Evolutionary conservation across 2,113 vertebrate species (phyloP), one percentile per base, ranked within the genome.

Genomic region (Misgurnus mizolepis): DNA sequence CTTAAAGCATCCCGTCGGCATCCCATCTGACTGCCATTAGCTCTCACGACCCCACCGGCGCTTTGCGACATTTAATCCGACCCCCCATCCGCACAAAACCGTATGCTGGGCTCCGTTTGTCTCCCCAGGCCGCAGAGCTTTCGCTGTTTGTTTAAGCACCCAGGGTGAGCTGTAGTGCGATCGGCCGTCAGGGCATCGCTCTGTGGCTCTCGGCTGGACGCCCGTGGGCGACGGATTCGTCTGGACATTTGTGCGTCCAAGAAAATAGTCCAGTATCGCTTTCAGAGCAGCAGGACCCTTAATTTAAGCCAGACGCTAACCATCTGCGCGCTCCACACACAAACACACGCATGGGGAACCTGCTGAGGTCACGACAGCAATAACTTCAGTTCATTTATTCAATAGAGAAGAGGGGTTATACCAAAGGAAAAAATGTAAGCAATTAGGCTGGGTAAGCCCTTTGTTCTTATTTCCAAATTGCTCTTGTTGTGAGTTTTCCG

Each of bases 21-120:
- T 83, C 64, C 64, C 88, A 86, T 84, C 82, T 87, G 86, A 87
- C 78, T 74, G 80, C 67, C 83, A 80, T 89, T 86, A 85, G 65
- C 78, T 56, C 76, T 61, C 66, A 69, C 56, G 67, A 79, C 80
- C 80, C 84, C 70, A 77, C 55, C 68, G 34, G 79, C 3, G 58
- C 67, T 49, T 64, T 45, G 68, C 78, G 80, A 89, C 85, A 88
- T 82, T 74, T 75, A 86, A 88, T 88, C 85, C 84, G n/a, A 27
- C 49, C 53, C 50, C 74, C 84, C 75, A 73, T 72, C 67, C 72
- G 80, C 55, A 60, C 79, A 81, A 85, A 66, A 71, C 58, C 12
- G 58, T 61, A 81, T 81, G 81, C 66, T 85, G 71, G 70, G 61
- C 67, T 74, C 74, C 4, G 11, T 47, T 80, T 71, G 47, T 64